A percentile compares a stretch with the other conserved stretches of the same genome.
These are phyloP conservation scores for Tapirus indicus DNA, from an alignment of 2,797 vertebrate genomes.

Conservation along the genomic window DNA sequence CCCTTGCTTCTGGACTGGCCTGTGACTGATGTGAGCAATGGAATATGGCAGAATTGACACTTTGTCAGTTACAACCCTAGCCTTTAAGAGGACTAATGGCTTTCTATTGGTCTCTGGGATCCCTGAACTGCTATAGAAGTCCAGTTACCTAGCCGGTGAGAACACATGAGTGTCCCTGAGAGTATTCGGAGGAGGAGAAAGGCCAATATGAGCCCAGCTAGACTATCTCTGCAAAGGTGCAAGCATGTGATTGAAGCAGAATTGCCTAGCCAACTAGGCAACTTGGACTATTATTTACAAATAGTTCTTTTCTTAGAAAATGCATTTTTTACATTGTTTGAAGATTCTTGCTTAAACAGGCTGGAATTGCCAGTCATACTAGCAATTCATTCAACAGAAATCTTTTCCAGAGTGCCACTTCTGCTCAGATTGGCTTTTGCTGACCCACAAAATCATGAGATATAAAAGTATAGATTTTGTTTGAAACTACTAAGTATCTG, in stretches of 20 bases:
- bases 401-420: conserved; percentile 14
- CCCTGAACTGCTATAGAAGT: background rate
- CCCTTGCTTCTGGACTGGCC: background rate
- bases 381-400: conserved; percentile 35
- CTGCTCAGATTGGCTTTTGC: conserved; percentile 53
- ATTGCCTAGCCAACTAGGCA: background rate
- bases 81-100: background rate
- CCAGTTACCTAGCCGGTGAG: background rate
- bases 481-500: background rate
- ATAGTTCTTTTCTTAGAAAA: conserved; percentile 44
- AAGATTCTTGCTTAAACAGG: conserved; percentile 21
- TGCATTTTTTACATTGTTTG: background rate
- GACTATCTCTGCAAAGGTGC: background rate
- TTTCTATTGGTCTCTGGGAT: background rate
- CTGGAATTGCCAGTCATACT: conserved; percentile 24
- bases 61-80: background rate
- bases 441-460: background rate
- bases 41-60: background rate
- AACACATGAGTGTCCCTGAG: background rate
- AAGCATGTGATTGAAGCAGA: background rate
- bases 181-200: background rate
- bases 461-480: background rate
- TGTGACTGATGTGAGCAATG: background rate
- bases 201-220: background rate
- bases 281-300: conserved; percentile 43